A percentile compares a stretch with the other conserved stretches of the same genome.
Evolutionary conservation across 2,797 vertebrate species (phyloP).

Genomic region (Chaetophractus vellerosus): DNA sequence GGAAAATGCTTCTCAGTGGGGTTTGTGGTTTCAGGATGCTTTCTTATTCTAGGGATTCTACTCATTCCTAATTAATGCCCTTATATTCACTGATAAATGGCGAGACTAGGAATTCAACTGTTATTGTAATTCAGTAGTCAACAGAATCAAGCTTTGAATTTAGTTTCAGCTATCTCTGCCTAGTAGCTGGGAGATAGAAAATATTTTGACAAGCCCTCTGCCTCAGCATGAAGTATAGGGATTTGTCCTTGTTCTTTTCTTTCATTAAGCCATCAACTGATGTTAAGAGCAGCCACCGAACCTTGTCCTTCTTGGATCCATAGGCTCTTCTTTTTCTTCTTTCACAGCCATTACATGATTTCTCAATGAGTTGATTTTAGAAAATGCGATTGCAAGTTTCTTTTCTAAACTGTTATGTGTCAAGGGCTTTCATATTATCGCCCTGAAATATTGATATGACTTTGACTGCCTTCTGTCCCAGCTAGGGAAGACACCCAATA

Average conservation of each 20-base stretch:
- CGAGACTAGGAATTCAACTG: not conserved
- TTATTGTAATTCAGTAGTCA: not conserved
- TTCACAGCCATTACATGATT: not conserved
- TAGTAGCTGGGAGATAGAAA: not conserved
- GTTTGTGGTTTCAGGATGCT: not conserved
- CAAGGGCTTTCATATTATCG: not conserved
- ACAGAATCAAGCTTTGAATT: not conserved
- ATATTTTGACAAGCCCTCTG: not conserved
- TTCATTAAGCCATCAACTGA: not conserved
- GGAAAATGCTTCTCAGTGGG: not conserved
- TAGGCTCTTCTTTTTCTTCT: not conserved
- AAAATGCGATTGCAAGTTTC: not conserved
- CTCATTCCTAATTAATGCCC: not conserved
- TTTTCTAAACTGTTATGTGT: not conserved
- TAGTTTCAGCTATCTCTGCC: not conserved
- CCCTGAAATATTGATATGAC: not conserved
- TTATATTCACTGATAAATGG: not conserved
- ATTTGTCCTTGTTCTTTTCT: not conserved
- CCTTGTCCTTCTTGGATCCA: not conserved
- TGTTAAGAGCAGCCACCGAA: not conserved
- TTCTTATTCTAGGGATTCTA: not conserved
- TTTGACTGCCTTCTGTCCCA: not conserved
- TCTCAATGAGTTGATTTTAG: not conserved
- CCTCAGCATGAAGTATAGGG: not conserved
- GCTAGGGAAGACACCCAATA: not conserved